Conservation (phyloP, 1,140 invertebrate species). For the Telenomus remus region DNA sequence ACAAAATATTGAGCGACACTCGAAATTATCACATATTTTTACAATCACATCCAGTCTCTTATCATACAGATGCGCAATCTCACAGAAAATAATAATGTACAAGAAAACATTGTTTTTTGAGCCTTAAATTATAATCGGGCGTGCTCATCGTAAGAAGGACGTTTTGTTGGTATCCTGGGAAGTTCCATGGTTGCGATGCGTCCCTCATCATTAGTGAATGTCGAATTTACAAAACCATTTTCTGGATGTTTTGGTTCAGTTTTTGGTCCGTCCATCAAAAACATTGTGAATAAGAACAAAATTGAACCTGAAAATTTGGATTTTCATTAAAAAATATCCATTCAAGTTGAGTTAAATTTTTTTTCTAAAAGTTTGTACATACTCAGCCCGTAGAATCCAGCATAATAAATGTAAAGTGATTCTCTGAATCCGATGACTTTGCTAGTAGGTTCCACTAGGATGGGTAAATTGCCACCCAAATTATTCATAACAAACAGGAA, state of each 20-base stretch:
- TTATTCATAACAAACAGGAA: constrained; percentile 95
- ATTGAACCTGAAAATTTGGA: constrained; percentile 77
- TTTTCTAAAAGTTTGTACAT: constrained; percentile 71
- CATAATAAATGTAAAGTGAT: constrained; percentile 90
- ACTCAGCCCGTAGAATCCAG: constrained; percentile 89
- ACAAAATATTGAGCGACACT: not conserved
- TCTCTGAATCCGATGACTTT: constrained; percentile 87
- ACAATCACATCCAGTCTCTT: constrained; percentile 12
- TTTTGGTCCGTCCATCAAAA: constrained; percentile 80
- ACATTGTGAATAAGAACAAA: constrained; percentile 83
- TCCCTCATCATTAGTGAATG: constrained; percentile 75
- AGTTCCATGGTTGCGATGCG: constrained; percentile 65
- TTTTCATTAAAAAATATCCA: not conserved
- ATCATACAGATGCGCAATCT: constrained; percentile 17
- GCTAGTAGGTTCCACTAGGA: constrained; percentile 89
- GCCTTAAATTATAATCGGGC: constrained; percentile 34
- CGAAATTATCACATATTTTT: constrained; percentile 12
- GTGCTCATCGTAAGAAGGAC: constrained; percentile 24
- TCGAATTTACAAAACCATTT: constrained; percentile 74
- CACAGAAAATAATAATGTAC: constrained; percentile 34
- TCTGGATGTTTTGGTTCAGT: constrained; percentile 42
- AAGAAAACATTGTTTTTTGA: constrained; percentile 8
- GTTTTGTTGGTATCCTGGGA: constrained; percentile 63
- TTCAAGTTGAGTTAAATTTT: too few species aligned
- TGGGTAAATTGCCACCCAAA: constrained; percentile 92